Base-by-base conservation (phyloP, 2,797 vertebrate species). In the Darevskia mixta region DNA sequence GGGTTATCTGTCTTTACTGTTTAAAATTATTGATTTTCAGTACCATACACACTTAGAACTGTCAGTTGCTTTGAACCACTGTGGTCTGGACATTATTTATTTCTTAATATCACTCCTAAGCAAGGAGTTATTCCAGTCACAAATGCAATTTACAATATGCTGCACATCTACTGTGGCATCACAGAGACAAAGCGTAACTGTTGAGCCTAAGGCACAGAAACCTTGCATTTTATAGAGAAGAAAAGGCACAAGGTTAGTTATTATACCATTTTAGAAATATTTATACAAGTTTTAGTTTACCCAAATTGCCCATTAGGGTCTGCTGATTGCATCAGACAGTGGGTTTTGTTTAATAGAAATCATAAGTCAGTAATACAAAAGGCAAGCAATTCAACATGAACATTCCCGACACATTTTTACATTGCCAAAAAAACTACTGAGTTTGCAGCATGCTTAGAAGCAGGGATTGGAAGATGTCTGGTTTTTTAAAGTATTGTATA, bases 231-330 rank as follows among this genome's bases (percentile, higher is more conserved):
- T 88, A 29, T 27, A 87, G 69, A 92, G 20, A 90, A 87, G 88
- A 88, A 92, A 90, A 86, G 86, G 88, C 85, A 90, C 0, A 0
- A 87, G 82, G 77, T 93, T 94, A 92, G 93, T 93, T 95, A 94
- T 94, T 78, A 73, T 69, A 90, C 78, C 92, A 91, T 93, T 94
- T 92, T 91, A 93, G 88, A 95, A 94, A 94, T 94, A 95, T 94
- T 95, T 95, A 94, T 84, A 90, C 84, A 94, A 94, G 90, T 91
- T 93, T 92, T 84, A 79, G 93, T 92, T 95, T 94, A 94, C 38
- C 85, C 69, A 76, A 92, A 93, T 90, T 93, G 82, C 82, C 91
- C 82, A 89, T 93, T 91, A 91, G 88, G 82, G 79, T 79, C 90
- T 0, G 87, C 90, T 93, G 85, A 94, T 91, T 91, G 93, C 88